Conservation (phyloP, 2,888 invertebrate species). For the Drosophila koepferae region DNA sequence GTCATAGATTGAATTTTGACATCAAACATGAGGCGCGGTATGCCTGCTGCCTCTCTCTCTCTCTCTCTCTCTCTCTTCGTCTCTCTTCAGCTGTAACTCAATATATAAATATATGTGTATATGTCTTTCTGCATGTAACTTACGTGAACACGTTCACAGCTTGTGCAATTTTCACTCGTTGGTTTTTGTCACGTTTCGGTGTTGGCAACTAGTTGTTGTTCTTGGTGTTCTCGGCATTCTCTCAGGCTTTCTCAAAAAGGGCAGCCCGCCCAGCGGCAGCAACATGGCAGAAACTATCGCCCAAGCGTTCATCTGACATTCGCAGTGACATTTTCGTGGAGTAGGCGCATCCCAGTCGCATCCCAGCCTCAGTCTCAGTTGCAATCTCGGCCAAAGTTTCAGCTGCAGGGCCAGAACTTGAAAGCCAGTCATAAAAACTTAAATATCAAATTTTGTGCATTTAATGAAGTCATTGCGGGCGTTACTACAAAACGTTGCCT, state of each 20-base stretch:
- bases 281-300: conserved; percentile 23
- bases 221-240: conserved; percentile 31
- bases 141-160: conserved; percentile 59
- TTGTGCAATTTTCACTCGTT: conserved; percentile 70
- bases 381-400: background rate
- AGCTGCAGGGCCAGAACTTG: conserved; percentile 33
- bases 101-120: background rate
- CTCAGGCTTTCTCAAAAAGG: conserved; percentile 66
- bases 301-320: conserved; percentile 66
- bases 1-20: conserved; percentile 77
- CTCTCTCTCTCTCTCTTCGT: background rate
- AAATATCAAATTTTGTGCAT: conserved; percentile 77
- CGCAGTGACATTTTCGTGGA: conserved; percentile 69
- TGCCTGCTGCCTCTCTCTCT: conserved; percentile 3
- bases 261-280: conserved; percentile 39
- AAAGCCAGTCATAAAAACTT: conserved; percentile 61
- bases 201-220: conserved; percentile 57
- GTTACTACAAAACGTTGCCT: conserved; percentile 53
- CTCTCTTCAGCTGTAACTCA: no score
- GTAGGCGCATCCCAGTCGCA: conserved; percentile 17
- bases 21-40: conserved; percentile 39
- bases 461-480: conserved; percentile 75
- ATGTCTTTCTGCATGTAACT: background rate
- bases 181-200: conserved; percentile 63
- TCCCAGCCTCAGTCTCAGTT: background rate